Evolutionary conservation across 2,888 invertebrate species (phyloP).

Genomic region (Tinea trinotella): DNA sequence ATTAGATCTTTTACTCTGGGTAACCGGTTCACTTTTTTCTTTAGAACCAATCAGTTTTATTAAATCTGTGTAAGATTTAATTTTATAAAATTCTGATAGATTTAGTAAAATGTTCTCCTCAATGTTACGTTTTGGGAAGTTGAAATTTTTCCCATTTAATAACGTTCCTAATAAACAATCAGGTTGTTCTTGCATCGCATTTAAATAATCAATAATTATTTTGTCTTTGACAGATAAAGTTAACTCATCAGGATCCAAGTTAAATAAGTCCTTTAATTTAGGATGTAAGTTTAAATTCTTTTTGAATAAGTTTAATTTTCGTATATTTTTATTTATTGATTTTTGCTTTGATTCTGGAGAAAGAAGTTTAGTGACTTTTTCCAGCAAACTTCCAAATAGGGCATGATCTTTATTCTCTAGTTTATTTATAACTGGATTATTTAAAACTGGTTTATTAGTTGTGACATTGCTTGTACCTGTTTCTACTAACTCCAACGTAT

Average conservation of each 20-base stretch:
- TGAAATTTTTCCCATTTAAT: constrained; percentile 24
- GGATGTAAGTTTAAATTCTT: constrained; percentile 29
- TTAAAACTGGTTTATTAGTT: no score
- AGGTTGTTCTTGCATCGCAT: constrained; percentile 41
- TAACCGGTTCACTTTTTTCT: not conserved
- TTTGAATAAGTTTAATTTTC: constrained; percentile 31
- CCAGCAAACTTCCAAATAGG: constrained; percentile 43
- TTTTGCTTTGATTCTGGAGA: constrained; percentile 35
- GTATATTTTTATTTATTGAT: constrained; percentile 33
- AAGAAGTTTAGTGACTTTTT: constrained; percentile 48
- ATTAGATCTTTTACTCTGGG: not conserved
- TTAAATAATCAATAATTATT: constrained; percentile 48
- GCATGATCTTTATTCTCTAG: constrained; percentile 32
- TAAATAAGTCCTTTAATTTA: constrained; percentile 27
- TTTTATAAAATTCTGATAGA: constrained; percentile 52
- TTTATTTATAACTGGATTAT: no score
- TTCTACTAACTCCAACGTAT: constrained; percentile 29
- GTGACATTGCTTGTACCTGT: constrained; percentile 17
- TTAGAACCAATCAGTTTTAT: constrained; percentile 31
- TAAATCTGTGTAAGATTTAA: constrained; percentile 50
- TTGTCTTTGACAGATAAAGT: constrained; percentile 41
- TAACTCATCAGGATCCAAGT: constrained; percentile 33
- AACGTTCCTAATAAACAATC: constrained; percentile 35
- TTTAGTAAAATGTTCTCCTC: constrained; percentile 49
- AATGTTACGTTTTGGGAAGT: constrained; percentile 25